Percentiles rank a stretch among this genome's conserved stretches.
Evolutionary conservation across 2,888 invertebrate genomes (phyloP).

Genomic region (Tricholauxania praeusta): DNA sequence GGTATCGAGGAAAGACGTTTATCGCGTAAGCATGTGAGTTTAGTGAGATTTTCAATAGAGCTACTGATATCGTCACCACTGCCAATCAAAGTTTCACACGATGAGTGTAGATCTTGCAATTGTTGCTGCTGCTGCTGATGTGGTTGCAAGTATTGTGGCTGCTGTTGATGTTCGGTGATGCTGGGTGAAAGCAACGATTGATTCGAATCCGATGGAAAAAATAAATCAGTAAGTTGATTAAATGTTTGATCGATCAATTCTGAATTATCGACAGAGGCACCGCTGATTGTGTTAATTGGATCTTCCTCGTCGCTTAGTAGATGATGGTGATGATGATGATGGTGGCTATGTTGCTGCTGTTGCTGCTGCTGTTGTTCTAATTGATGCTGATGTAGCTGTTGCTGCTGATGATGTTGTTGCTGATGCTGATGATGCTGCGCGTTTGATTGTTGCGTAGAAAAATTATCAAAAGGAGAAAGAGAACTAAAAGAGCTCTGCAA

Average conservation of each 20-base stretch:
- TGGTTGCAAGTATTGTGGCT: slow-evolving; percentile 47
- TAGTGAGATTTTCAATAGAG: slow-evolving; percentile 63
- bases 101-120: slow-evolving; percentile 52
- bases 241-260: slow-evolving; percentile 62
- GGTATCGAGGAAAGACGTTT: slow-evolving; percentile 64
- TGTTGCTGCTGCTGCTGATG: slow-evolving; percentile 45
- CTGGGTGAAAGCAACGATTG: slow-evolving; percentile 62
- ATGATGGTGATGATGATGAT: slow-evolving; percentile 41
- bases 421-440: slow-evolving; percentile 57
- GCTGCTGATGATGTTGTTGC: slow-evolving; percentile 54
- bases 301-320: slow-evolving; percentile 60
- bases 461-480: slow-evolving; percentile 67
- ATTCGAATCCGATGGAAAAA: slow-evolving; percentile 66
- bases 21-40: slow-evolving; percentile 61
- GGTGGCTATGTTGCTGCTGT: slow-evolving; percentile 56
- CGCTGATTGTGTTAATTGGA: slow-evolving; percentile 58
- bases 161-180: slow-evolving; percentile 48
- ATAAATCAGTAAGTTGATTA: slow-evolving; percentile 62
- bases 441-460: slow-evolving; percentile 62
- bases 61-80: slow-evolving; percentile 59
- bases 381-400: slow-evolving; percentile 55
- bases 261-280: slow-evolving; percentile 58
- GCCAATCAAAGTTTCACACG: slow-evolving; percentile 55
- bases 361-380: slow-evolving; percentile 57
- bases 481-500: slow-evolving; percentile 68